Conservation (phyloP, 2,797 vertebrate species). For the Oceanodroma leucorhoa region DNA sequence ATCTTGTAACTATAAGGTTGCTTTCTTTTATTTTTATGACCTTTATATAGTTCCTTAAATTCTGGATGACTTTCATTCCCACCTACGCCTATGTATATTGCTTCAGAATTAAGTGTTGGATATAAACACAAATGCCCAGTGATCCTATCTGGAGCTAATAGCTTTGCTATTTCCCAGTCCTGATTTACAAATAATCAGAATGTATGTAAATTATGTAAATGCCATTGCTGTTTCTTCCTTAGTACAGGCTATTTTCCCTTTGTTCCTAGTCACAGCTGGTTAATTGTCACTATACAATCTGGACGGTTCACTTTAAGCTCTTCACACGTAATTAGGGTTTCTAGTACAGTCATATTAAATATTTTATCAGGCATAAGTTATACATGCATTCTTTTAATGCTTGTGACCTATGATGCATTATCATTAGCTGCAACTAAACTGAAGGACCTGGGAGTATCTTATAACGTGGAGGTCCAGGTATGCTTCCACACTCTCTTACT, state of each 20-base stretch:
- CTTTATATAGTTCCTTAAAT: neutral
- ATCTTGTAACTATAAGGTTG: neutral
- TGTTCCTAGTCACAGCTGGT: constrained; percentile 35
- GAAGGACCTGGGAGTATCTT: neutral
- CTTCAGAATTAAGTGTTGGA: neutral
- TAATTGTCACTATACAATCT: constrained; percentile 45
- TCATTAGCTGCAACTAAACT: neutral
- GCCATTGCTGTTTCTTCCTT: neutral
- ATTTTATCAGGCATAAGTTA: neutral
- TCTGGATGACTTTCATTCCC: neutral
- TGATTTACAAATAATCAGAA: constrained; percentile 8
- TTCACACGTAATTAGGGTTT: neutral
- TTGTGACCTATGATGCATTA: neutral
- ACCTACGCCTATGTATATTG: neutral
- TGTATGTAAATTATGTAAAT: constrained; percentile 25
- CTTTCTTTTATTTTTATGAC: neutral
- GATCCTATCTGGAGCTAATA: neutral
- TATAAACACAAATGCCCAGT: neutral
- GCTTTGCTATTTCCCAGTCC: neutral
- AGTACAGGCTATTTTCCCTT: neutral
- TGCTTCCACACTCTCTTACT: neutral
- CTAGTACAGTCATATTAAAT: neutral
- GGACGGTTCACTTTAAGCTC: neutral
- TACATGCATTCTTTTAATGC: neutral
- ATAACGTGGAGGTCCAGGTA: neutral